Percentiles rank a stretch among this genome's conserved stretches.
phyloP scores from a whole-genome alignment of 2,888 invertebrate genomes.

The Antheraea yamamai region DNA sequence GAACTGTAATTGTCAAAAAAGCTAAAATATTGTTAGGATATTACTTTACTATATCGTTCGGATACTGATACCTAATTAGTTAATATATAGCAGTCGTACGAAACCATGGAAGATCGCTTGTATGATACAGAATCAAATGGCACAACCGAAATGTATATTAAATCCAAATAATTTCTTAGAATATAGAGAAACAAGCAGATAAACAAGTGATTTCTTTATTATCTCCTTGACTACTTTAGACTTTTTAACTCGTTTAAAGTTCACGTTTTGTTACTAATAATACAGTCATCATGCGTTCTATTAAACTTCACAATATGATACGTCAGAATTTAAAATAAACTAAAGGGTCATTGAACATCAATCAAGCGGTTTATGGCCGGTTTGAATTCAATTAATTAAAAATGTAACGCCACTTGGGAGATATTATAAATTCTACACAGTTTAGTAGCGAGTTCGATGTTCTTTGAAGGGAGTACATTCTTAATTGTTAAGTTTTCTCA shows the following conservation, averaged over 20 bases:
- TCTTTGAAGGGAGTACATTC: neutral
- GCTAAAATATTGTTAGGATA: too few species aligned
- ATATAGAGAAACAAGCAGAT: too few species aligned
- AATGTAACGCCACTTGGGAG: conserved; percentile 8
- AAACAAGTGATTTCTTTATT: neutral
- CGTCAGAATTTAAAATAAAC: conserved; percentile 12
- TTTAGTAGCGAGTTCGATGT: neutral
- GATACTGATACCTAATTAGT: too few species aligned
- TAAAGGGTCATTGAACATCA: conserved; percentile 11
- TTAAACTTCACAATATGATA: neutral
- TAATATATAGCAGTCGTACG: too few species aligned
- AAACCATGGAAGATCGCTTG: too few species aligned
- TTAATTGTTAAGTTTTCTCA: neutral
- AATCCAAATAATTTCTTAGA: too few species aligned
- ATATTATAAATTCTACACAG: neutral
- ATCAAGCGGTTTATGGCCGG: conserved; percentile 8
- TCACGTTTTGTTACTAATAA: neutral
- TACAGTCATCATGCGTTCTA: neutral
- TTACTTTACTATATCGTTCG: too few species aligned
- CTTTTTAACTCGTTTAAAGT: neutral
- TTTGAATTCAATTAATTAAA: conserved; percentile 13
- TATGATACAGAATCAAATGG: too few species aligned
- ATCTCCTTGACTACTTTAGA: neutral
- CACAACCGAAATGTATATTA: too few species aligned
- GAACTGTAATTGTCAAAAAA: too few species aligned